Conservation (phyloP, 2,888 invertebrate species). For the Crepidodera aurea region DNA sequence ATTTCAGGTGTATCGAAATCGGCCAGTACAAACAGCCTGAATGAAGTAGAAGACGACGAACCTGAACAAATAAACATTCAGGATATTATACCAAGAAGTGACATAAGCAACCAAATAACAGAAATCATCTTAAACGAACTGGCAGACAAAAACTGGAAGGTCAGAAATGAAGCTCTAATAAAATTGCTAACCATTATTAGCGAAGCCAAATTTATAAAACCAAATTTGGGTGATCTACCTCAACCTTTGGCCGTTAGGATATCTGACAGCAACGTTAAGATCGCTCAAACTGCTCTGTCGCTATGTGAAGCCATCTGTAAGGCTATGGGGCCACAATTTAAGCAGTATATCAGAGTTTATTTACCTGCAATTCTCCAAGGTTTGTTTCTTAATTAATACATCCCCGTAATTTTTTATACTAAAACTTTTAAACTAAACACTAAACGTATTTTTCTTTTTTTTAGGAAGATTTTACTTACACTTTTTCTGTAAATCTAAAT, state of each 20-base stretch:
- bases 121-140: constrained; percentile 82
- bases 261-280: constrained; percentile 90
- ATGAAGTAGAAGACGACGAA: constrained; percentile 56
- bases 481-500: too few relatives aligned
- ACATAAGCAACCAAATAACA: constrained; percentile 84
- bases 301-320: constrained; percentile 84
- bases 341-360: constrained; percentile 79
- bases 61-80: constrained; percentile 66
- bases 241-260: constrained; percentile 80
- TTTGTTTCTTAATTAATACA: constrained; percentile 54
- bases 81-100: constrained; percentile 79
- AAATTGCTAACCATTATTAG: constrained; percentile 76
- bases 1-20: constrained; percentile 58
- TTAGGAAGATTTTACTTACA: too few relatives aligned
- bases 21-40: constrained; percentile 66
- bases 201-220: constrained; percentile 82
- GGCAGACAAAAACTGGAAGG: constrained; percentile 94
- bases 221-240: constrained; percentile 85
- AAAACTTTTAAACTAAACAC: too few relatives aligned
- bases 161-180: constrained; percentile 77
- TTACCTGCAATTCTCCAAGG: constrained; percentile 90
- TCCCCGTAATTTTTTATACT: too few relatives aligned
- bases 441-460: too few relatives aligned
- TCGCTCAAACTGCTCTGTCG: constrained; percentile 83
- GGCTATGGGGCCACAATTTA: constrained; percentile 84